Evolutionary conservation across 2,113 vertebrate species (phyloP).

Genomic region (Brachypodius melanocephalos): DNA sequence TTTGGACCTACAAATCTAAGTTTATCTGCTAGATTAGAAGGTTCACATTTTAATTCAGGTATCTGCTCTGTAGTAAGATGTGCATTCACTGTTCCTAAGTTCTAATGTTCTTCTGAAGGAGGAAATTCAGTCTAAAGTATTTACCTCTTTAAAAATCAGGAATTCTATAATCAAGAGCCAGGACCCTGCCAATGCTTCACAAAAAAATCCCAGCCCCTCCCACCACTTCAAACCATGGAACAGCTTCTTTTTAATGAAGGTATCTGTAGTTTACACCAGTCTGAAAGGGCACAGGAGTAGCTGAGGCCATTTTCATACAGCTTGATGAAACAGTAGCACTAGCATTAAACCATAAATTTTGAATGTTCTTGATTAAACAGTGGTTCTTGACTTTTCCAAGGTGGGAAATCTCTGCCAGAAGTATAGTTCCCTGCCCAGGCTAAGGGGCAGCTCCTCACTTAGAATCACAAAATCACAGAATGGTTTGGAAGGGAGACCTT

Average conservation of each 20-base stretch:
- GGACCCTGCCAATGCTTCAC: background rate
- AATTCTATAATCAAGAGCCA: background rate
- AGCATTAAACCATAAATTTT: background rate
- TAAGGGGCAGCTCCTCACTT: background rate
- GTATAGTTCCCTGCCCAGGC: background rate
- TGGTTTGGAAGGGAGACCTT: background rate
- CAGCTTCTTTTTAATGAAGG: background rate
- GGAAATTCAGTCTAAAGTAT: background rate
- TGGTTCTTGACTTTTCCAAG: background rate
- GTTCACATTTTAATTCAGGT: background rate
- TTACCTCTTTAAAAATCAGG: background rate
- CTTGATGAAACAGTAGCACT: background rate
- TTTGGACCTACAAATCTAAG: background rate
- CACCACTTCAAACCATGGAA: background rate
- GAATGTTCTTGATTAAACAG: background rate
- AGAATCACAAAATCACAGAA: background rate
- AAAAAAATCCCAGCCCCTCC: background rate
- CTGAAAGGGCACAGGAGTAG: background rate
- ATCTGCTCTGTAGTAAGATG: background rate
- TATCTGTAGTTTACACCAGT: background rate
- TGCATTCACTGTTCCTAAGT: background rate
- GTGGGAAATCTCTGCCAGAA: background rate
- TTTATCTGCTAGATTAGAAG: background rate
- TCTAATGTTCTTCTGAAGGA: background rate
- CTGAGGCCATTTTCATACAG: background rate